Evolutionary conservation across 2,797 vertebrate species (phyloP), one percentile per base, ranked within the genome.

Genomic region (Eulemur albifrons): DNA sequence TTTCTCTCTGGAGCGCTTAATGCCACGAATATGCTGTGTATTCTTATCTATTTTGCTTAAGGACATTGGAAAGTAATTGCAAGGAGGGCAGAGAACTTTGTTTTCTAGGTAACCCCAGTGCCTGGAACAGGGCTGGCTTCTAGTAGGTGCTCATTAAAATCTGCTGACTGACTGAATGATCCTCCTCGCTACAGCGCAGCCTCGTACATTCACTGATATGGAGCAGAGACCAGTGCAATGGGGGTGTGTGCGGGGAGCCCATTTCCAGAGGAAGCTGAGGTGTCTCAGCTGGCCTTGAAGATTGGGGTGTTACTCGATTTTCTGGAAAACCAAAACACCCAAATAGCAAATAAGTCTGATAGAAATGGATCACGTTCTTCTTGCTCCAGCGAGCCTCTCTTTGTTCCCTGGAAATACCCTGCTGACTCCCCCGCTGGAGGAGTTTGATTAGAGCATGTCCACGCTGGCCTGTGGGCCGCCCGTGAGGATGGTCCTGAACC

Each of bases 51-150:
- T 40, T 80, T 80, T 20, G 25, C 54, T 59, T 59, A 59, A 59
- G 20, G 38, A 77, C 48, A 77, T 40, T 69, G 40, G 72, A 30
- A 85, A 75, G 35, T 43, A 52, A 84, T 85, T 75, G 54, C 81
- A 57, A 15, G 30, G 59, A 67, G 48, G 12, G 15, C 11, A 43
- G 45, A 30, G 59, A 75, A 73, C 20, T 43, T 48, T 57, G 8
- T 57, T 80, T 38, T 27, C 52, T 57, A 38, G 52, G 12, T 38
- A 61, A 50, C 17, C 20, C n/a, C 25, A 83, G 43, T 38, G 57
- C 35, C 57, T 61, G 23, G 15, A 32, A 70, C 4, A 35, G 88
- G 38, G 18, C 32, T 25, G 13, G 4, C 5, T 59, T 25, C 40
- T 69, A 38, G 61, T 25, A 43, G 61, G 61, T 70, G 52, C 35